Evolutionary conservation across 2,797 vertebrate species (phyloP), one percentile per base, ranked within the genome.

Genomic region (Carduelis carduelis): DNA sequence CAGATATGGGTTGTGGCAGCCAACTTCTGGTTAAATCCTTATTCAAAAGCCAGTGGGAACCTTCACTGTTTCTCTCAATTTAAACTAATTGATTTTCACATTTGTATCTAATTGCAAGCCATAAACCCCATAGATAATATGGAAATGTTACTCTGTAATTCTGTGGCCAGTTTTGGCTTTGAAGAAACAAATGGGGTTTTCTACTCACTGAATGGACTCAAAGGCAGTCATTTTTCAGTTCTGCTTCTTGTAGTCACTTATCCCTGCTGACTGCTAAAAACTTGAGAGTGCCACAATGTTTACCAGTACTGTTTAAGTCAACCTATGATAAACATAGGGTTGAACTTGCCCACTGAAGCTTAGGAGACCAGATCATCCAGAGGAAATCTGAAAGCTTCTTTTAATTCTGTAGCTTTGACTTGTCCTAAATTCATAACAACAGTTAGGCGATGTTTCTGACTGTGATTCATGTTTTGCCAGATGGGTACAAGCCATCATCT

Each of bases 401-500:
- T 88, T 75, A 83, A 35, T 93, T 88, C 35, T 37, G 12, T 64
- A 68, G 69, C 53, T 88, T 83, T 6, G 15, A 77, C 60, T 94
- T 64, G 28, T 76, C 74, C 82, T 79, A 65, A 86, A 94, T 79
- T 86, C 19, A 6, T 57, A 57, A 63, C 14, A 69, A 46, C 72
- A 52, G n/a, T 61, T 79, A 83, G 63, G 23, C 39, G 76, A 1
- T 46, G 13, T 75, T 96, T 93, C 63, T 94, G 83, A 75, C 47
- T 88, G 77, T 84, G 80, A 91, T 78, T 93, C 77, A 19, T 90
- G 55, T 72, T 91, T 71, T 95, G 35, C 90, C 85, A 95, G 77
- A 91, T 90, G 85, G 83, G 65, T 86, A 82, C 47, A 81, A 88
- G 50, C 26, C 19, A 19, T 85, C 53, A 71, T 71, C 60, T 93